These are phyloP conservation scores for Cremastinae sp. DNA, from an alignment of 2,888 invertebrate species.

Conservation along the genomic window DNA sequence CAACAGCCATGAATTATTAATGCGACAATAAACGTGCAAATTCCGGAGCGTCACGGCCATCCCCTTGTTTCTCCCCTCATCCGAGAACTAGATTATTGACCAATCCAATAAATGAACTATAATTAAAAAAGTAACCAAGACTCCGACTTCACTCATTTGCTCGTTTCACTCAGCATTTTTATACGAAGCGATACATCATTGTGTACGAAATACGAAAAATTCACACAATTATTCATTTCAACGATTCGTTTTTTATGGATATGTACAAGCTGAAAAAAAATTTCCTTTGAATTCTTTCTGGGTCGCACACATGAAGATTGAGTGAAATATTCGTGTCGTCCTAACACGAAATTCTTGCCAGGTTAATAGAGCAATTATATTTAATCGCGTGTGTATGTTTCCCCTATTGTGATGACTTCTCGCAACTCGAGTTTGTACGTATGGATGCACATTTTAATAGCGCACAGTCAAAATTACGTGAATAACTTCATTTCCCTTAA, in stretches of 20 bases:
- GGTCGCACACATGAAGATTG: background rate
- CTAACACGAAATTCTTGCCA: constrained; percentile 24
- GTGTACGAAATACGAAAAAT: no score
- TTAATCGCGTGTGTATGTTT: constrained; percentile 42
- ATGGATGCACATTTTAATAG: constrained; percentile 21
- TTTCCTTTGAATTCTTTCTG: no score
- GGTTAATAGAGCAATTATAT: constrained; percentile 53
- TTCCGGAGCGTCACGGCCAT: constrained; percentile 69
- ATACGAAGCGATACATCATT: no score
- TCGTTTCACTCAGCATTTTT: no score
- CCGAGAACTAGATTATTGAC: constrained; percentile 38
- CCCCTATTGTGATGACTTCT: constrained; percentile 39
- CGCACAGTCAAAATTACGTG: constrained; percentile 32
- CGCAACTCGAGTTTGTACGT: constrained; percentile 24
- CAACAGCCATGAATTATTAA: constrained; percentile 77
- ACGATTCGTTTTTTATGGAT: no score
- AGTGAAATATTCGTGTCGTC: constrained; percentile 7
- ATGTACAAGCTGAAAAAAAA: no score
- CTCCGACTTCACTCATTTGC: no score
- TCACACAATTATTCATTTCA: no score
- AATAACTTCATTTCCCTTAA: constrained; percentile 59
- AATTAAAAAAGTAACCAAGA: background rate
- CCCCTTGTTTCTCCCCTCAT: constrained; percentile 63
- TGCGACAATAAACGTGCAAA: constrained; percentile 78
- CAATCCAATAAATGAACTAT: background rate